Conservation (phyloP, 1,140 invertebrate species). For the Penaeus indicus region DNA sequence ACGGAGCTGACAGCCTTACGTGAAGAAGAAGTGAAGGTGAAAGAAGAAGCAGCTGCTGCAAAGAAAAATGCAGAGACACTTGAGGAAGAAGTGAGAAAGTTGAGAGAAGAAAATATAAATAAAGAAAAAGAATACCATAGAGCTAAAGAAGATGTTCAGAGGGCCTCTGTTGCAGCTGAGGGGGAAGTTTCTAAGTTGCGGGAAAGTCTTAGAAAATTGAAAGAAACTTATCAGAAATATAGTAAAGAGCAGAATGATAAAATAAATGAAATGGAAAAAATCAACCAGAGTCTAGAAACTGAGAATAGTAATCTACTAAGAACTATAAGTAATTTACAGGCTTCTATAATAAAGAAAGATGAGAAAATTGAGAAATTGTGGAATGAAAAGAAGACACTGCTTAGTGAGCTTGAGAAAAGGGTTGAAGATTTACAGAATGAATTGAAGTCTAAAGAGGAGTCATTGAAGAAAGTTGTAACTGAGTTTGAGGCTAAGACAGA, state of each 20-base stretch:
- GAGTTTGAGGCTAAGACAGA: constrained; percentile 35
- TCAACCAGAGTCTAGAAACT: too few species aligned
- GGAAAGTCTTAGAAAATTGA: constrained; percentile 32
- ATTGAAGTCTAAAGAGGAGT: constrained; percentile 42
- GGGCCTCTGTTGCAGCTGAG: constrained; percentile 18
- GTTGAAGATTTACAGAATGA: constrained; percentile 46
- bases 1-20: not conserved
- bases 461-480: constrained; percentile 12
- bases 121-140: constrained; percentile 24
- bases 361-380: constrained; percentile 45
- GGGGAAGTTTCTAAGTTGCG: constrained; percentile 31
- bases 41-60: not conserved
- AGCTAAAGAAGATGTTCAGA: constrained; percentile 25
- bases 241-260: constrained; percentile 40
- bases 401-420: constrained; percentile 37
- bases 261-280: constrained; percentile 12
- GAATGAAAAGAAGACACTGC: constrained; percentile 36
- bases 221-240: constrained; percentile 37
- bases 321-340: not conserved
- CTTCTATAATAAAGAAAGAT: constrained; percentile 6
- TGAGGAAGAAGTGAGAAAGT: not conserved
- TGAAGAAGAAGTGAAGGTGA: not conserved
- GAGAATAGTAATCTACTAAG: not conserved
- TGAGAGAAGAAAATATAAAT: not conserved
- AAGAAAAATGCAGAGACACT: not conserved